Base-by-base conservation (phyloP, 2,113 vertebrate species). In the Columba livia region DNA sequence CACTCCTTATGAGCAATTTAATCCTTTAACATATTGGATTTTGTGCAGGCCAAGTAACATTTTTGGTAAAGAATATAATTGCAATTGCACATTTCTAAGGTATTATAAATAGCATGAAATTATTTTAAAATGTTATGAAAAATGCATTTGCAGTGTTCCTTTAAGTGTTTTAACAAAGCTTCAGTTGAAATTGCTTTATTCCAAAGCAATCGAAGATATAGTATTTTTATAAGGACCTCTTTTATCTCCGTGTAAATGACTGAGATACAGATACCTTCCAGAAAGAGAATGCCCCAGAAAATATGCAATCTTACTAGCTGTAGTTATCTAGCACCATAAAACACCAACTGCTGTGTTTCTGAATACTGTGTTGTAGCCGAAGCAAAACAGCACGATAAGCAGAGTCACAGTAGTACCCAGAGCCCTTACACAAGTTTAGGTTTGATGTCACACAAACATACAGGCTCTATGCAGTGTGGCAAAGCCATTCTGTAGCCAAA, bases 51-150 rank as follows among this genome's bases (percentile, higher is more conserved):
- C 93, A 91, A 85, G 51, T 79, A 94, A 95, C 75, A 44, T 65
- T 96, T 97, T 95, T 82, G 51, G 81, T 91, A 86, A 93, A 95
- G 77, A 89, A 91, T 71, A 61, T 93, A 96, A 97, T 89, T 96
- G 80, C 84, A 96, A 89, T 62, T 83, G 85, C 61, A 64, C 24
- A 2, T 90, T 94, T 95, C 90, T 88, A 82, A 94, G 88, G 78
- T 88, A 88, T 64, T 88, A 75, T 84, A 95, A 96, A 94, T 88
- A 96, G 79, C 92, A 91, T 42, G 66, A 95, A 90, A 97, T 91
- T 93, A 96, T 93, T 97, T 93, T 96, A 47, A 97, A 96, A 96
- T 95, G 89, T 96, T 96, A 90, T 26, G 83, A 91, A 96, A 96
- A 97, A 92, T 82, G 85, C 93, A 94, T 83, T 86, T 94, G 77